Evolutionary conservation across 1,140 invertebrate species (phyloP), one percentile per base, ranked within the genome.

Genomic region (Maconellicoccus hirsutus): DNA sequence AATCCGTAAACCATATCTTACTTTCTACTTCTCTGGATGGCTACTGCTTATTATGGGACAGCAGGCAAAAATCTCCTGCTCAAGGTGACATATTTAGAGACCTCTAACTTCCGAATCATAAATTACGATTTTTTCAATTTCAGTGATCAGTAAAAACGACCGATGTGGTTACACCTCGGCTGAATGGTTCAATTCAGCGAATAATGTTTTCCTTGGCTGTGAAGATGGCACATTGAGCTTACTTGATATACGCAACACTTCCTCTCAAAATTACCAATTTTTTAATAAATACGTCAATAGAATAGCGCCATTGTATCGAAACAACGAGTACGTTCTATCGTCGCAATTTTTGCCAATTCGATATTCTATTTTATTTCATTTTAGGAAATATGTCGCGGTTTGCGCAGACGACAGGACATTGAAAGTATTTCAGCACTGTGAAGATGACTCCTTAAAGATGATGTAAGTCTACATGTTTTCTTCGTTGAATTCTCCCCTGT

Each of bases 161-260:
- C 21, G 16, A 16, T 22, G 10, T 23, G 61, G 61, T 6, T 26
- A 25, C 25, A 66, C 61, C 4, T 23, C 10, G 3, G 25, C 25
- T 8, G 61, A 66, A 26, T 66, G 61, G 61, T 66, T 26, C 22
- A 16, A 66, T 16, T 23, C 10, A 10, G 21, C 3, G 2, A 16
- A 66, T 66, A 12, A 66, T 23, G 2, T 66, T 6, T 66, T 66
- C 19, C 22, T 66, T 23, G 61, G 61, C 61, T 66, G 61, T 66
- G 61, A 66, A 10, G 61, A 66, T 26, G 61, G 61, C 3, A 23
- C 21, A 10, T 66, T 66, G 25, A 66, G 10, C 22, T 10, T 26
- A 23, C 3, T 22, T 22, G 61, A 66, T 26, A 25, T 66, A 23
- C 61, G 61, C 4, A 23, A 19, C 19, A 10, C 61, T 2, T 14